Conservation (phyloP, 1,140 invertebrate species). For the Panonychus citri region DNA sequence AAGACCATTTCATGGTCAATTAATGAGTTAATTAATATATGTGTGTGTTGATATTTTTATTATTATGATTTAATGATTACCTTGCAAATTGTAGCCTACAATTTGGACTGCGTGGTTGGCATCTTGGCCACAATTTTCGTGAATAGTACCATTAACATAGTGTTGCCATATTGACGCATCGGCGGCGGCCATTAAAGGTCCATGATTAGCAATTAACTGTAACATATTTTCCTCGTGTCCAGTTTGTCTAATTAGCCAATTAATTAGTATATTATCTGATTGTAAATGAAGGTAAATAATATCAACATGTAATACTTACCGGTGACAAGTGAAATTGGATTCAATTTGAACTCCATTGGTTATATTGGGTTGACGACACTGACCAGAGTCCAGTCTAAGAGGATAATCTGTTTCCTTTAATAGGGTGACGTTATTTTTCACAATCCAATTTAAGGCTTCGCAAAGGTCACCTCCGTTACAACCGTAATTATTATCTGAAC, state of each 20-base stretch:
- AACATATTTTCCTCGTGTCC: conserved; percentile 40
- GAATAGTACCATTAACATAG: conserved; percentile 61
- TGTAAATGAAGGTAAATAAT: neutral
- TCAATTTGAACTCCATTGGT: conserved; percentile 18
- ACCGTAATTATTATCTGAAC: conserved; percentile 44
- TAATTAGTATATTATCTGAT: neutral
- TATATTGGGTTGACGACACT: conserved; percentile 26
- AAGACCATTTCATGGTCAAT: neutral
- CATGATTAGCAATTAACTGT: conserved; percentile 34
- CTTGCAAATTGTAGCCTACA: conserved; percentile 53
- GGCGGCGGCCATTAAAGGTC: conserved; percentile 50
- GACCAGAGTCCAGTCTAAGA: conserved; percentile 30
- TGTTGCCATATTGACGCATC: conserved; percentile 68
- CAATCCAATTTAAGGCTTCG: conserved; percentile 43
- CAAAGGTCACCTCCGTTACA: conserved; percentile 61
- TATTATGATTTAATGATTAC: conserved; percentile 12
- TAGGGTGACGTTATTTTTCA: conserved; percentile 31
- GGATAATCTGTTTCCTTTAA: conserved; percentile 39
- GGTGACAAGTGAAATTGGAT: conserved; percentile 27
- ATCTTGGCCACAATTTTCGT: conserved; percentile 24
- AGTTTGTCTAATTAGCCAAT: conserved; percentile 29
- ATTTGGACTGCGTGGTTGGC: conserved; percentile 57
- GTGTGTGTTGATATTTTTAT: neutral
- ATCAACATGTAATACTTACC: conserved; percentile 21
- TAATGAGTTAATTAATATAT: neutral